Base-by-base conservation (phyloP, 2,113 vertebrate genomes). In the Pycnonotus jocosus region DNA sequence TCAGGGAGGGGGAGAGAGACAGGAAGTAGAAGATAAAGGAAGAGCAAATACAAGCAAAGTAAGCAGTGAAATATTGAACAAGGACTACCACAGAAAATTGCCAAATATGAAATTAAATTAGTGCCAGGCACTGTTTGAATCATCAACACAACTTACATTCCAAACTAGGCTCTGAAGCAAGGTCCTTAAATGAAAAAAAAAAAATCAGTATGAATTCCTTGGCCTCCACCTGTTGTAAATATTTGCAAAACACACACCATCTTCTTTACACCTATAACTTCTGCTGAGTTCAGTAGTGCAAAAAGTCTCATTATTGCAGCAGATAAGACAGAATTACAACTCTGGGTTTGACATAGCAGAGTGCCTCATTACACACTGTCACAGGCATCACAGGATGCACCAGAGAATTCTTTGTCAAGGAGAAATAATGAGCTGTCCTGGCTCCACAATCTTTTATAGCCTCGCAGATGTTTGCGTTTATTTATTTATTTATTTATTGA, bases 371-470 rank as follows among this genome's bases (percentile, higher is more conserved):
- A 94, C 81, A 81, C 71, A 69, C 53, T 78, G 94, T 96, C 95
- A 96, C 81, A 96, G 90, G 70, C 92, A 97, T 92, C 94, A 96
- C 61, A 91, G 81, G 51, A 81, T 93, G 71, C 62, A 93, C 42
- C 47, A 91, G 65, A 76, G 57, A 96, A 76, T 92, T 90, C 88
- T 92, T 79, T 10, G n/a, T 96, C 86, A 95, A 70, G 74, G 85
- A 94, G 93, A 93, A 93, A 91, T 90, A 97, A 97, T 95, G 95
- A 97, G 95, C 95, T 95, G 92, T 96, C 95, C 84, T 80, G 86
- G 62, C 66, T 71, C 62, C 54, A 85, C 51, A 37, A 40, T 45
- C 71, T 88, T 92, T 95, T 82, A 66, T 27, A 81, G 81, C 54
- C 31, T 74, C 78, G 83, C 84, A 93, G 81, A 88, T 90, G 84